Evolutionary conservation across 2,888 invertebrate species (phyloP), one percentile per base, ranked within the genome.

Genomic region (Parapristionchus giblindavisi): DNA sequence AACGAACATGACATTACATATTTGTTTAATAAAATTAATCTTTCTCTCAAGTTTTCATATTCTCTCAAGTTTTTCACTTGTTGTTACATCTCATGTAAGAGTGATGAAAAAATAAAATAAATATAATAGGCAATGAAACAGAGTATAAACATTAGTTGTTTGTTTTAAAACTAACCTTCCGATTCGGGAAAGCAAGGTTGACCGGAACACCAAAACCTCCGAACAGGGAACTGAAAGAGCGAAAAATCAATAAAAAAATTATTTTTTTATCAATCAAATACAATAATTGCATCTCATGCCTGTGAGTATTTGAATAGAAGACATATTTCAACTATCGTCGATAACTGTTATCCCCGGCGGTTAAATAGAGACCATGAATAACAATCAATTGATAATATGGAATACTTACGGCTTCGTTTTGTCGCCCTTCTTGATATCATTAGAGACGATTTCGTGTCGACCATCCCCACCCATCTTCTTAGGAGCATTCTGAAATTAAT

Each of bases 121-220:
- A n/a, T n/a, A n/a, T n/a, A n/a, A n/a, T n/a, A n/a, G n/a, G n/a
- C n/a, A n/a, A n/a, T n/a, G n/a, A n/a, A n/a, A n/a, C n/a, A n/a
- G n/a, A n/a, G n/a, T n/a, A n/a, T n/a, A n/a, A n/a, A n/a, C n/a
- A n/a, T n/a, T n/a, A n/a, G n/a, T n/a, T n/a, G n/a, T n/a, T n/a
- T n/a, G n/a, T n/a, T n/a, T n/a, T n/a, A n/a, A n/a, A n/a, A n/a
- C 29, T 3, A 5, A 29, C 63, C 51, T 82, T 84, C 27, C 73
- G 75, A 77, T 86, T 85, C 24, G 84, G 83, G 58, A 80, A 83
- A 51, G 81, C 83, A n/a, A 82, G 78, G 72, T 81, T 85, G 24
- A 85, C 77, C 21, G 84, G 84, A 8, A 80, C 83, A 21, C 75
- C 77, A 60, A 81, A 80, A 29, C 80, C 75, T 36, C 76, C 70